Evolutionary conservation across 2,888 invertebrate genomes (phyloP), one percentile per base, ranked within the genome.

Genomic region (Achlya flavicornis): DNA sequence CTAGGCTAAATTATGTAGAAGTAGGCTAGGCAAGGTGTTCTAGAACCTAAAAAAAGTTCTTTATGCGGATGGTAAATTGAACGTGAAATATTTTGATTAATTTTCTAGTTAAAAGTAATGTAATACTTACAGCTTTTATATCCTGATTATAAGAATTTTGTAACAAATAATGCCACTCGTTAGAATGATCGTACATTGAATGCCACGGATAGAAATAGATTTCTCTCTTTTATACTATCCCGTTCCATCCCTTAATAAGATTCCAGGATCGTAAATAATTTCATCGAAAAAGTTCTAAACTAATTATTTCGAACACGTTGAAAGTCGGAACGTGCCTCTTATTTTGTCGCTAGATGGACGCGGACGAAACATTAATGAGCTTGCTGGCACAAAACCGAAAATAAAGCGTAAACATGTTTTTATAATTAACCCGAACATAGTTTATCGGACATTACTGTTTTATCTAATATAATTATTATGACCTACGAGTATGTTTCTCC

Each of bases 381-480:
- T 61, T 53, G n/a, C 53, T 53, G 19, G 53, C 69, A 60, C 61
- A 68, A 68, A 69, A 74, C 73, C 75, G 71, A 81, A 81, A 76
- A 75, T 73, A 41, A 60, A 73, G 67, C 66, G 82, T 83, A 86
- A 87, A 86, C 86, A 86, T 79, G 82, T 84, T 85, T 67, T 82
- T 84, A 80, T 77, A 77, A 81, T 75, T 81, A 82, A 79, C 80
- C 79, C 77, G 79, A 80, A 73, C 76, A 76, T 64, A 75, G 85
- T 83, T 84, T 85, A 85, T 84, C 84, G 63, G 63, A 62, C 67
- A 62, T 64, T 63, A 66, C 60, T 63, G 71, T 72, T 75, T 75
- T 78, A 76, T 74, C 71, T 66, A 66, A 68, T 74, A 75, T 69
- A 71, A 69, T 76, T 75, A 72, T 75, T 76, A 60, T 74, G 67